A percentile compares a stretch with the other conserved stretches of the same genome.
Evolutionary conservation across 2,113 vertebrate genomes (phyloP).

Genomic region (Psilopsiagon aymara): DNA sequence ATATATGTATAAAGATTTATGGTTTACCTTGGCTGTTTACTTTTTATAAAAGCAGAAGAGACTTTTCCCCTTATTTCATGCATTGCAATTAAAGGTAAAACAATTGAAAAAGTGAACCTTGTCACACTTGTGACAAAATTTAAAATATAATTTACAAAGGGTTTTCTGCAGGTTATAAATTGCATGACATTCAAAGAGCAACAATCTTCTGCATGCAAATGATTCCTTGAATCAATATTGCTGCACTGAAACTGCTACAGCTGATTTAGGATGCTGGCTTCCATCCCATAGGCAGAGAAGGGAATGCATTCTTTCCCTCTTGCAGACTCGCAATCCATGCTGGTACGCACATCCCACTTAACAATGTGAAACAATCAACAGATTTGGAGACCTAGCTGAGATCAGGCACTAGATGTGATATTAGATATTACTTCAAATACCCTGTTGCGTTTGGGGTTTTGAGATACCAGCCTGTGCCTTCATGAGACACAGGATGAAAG

Average conservation of each 20-base stretch:
- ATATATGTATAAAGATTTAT: not conserved
- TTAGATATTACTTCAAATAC: not conserved
- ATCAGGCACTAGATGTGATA: not conserved
- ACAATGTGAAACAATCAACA: not conserved
- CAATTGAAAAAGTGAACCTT: not conserved
- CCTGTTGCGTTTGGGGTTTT: not conserved
- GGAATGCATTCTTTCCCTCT: not conserved
- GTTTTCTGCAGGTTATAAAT: not conserved
- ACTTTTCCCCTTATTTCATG: not conserved
- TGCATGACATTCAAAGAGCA: accelerated
- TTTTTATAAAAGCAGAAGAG: not conserved
- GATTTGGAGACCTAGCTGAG: not conserved
- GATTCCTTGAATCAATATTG: not conserved
- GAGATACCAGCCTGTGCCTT: not conserved
- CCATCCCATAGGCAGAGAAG: not conserved
- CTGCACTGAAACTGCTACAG: not conserved
- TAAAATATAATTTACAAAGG: not conserved
- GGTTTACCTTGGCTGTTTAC: not conserved
- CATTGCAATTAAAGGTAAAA: not conserved
- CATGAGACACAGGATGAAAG: not conserved
- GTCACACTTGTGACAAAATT: not conserved
- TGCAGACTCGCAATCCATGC: not conserved
- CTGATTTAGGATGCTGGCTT: not conserved
- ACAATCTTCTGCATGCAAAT: not conserved
- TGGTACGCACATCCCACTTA: not conserved